Evolutionary conservation across 2,797 vertebrate species (phyloP), one percentile per base, ranked within the genome.

Genomic region (Chaenodraco wilsoni): DNA sequence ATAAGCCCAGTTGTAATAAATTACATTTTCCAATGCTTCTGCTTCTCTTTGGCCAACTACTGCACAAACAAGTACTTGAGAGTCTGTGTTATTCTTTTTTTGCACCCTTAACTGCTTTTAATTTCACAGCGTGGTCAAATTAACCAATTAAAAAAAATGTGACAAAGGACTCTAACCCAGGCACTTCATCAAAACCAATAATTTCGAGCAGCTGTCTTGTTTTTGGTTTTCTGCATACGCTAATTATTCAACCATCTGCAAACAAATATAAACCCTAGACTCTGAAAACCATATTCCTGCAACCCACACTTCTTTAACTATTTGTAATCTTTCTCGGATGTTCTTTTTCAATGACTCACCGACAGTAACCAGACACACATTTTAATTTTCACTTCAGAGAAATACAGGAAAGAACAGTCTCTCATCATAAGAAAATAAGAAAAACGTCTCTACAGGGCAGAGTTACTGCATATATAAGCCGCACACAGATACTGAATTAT

Each of bases 381-480:
- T 87, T 89, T 89, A 81, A 74, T 88, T 78, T 62, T 31, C 33
- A 83, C 61, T 71, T 83, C 16, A 65, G 82, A 74, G 72, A 83
- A 79, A 79, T 48, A 74, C 84, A 79, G 69, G 62, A 79, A 81
- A 83, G 40, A 87, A 84, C 73, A 79, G 59, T 79, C 51, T 74
- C 31, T 57, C 15, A 77, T 56, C 60, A 69, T 86, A 72, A 72
- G 80, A 87, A 88, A 89, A 81, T 78, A 78, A 68, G 61, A 84
- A 78, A 74, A 13, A 69, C 37, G 69, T 40, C 3, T 50, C 31
- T 17, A 45, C 54, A 37, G 65, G 61, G 75, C 49, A 56, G 51
- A 75, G 69, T 74, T 65, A 59, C 65, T 84, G 59, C 60, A 84
- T 78, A 84, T 78, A 77, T 21, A 37, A 48, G 54, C 45, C 21